A percentile compares a stretch with the other conserved stretches of the same genome.
Conservation (phyloP, 64 coral and sea anemone species). For the Stichodactyla helianthus region DNA sequence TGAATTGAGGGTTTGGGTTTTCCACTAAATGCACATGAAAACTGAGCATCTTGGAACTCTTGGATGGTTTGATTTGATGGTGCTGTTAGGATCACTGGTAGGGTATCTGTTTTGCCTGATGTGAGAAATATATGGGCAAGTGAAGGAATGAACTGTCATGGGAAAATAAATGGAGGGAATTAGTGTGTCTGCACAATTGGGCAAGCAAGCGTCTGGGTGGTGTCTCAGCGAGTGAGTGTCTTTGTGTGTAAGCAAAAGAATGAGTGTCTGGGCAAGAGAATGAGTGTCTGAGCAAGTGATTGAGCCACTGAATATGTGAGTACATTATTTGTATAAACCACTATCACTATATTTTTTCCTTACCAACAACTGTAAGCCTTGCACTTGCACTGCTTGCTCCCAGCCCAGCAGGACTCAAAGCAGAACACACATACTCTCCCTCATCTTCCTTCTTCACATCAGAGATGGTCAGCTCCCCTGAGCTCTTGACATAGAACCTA, state of each 20-base stretch:
- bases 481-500: slow-evolving; percentile 28
- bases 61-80: slow-evolving; percentile 35
- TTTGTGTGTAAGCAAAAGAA: not conserved
- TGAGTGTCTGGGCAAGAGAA: not conserved
- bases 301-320: not conserved
- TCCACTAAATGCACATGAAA: slow-evolving; percentile 39
- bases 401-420: slow-evolving; percentile 5
- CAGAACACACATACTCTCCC: slow-evolving; percentile 43
- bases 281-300: not conserved
- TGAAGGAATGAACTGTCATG: not conserved
- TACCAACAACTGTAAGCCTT: slow-evolving; percentile 46
- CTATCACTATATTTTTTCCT: not conserved
- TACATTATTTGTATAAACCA: not conserved
- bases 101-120: slow-evolving; percentile 38
- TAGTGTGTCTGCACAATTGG: not conserved
- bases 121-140: not conserved
- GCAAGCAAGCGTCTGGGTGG: not conserved
- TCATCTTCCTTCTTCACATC: slow-evolving; percentile 36
- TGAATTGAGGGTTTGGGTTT: slow-evolving; percentile 28
- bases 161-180: not conserved
- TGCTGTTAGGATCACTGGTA: slow-evolving; percentile 15
- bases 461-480: slow-evolving; percentile 29
- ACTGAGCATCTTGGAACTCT: slow-evolving; percentile 8
- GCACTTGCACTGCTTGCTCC: not conserved
- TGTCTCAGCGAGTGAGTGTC: not conserved